phyloP scores from a whole-genome alignment of 2,888 invertebrate genomes.

The Ptilodon capucinus region DNA sequence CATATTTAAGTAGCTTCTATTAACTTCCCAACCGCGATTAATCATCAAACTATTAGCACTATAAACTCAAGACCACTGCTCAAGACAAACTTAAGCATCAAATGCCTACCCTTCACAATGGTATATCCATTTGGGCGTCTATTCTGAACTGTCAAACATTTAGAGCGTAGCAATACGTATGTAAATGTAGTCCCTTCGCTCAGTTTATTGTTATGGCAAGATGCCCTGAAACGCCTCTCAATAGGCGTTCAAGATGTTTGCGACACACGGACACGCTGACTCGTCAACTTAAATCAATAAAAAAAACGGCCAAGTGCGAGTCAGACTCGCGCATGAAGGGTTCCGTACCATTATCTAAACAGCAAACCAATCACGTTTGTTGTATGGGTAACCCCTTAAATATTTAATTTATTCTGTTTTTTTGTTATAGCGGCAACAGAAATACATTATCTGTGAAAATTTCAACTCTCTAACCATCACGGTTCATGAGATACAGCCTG shows the following conservation, averaged over 20 bases:
- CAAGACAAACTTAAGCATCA: slow-evolving; percentile 35
- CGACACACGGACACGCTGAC: slow-evolving; percentile 37
- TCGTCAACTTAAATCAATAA: not conserved
- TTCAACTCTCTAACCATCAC: no score
- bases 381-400: no score
- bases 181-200: slow-evolving; percentile 63
- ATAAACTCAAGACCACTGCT: no score
- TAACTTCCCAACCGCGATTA: slow-evolving; percentile 6
- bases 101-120: slow-evolving; percentile 42
- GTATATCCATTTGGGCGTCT: slow-evolving; percentile 37
- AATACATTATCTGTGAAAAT: no score
- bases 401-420: no score
- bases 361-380: no score
- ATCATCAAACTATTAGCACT: slow-evolving; percentile 30
- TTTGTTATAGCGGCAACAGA: no score
- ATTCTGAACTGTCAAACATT: slow-evolving; percentile 73
- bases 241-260: slow-evolving; percentile 56
- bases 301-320: not conserved
- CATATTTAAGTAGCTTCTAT: not conserved
- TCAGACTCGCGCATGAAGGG: no score
- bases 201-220: slow-evolving; percentile 77
- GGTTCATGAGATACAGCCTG: no score
- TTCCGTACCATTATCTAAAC: no score
- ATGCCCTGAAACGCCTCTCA: slow-evolving; percentile 64
- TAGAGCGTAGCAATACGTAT: slow-evolving; percentile 65